A percentile compares a stretch with the other conserved stretches of the same genome.
Evolutionary conservation across 2,113 vertebrate species (phyloP).

Genomic region (Menura novaehollandiae): DNA sequence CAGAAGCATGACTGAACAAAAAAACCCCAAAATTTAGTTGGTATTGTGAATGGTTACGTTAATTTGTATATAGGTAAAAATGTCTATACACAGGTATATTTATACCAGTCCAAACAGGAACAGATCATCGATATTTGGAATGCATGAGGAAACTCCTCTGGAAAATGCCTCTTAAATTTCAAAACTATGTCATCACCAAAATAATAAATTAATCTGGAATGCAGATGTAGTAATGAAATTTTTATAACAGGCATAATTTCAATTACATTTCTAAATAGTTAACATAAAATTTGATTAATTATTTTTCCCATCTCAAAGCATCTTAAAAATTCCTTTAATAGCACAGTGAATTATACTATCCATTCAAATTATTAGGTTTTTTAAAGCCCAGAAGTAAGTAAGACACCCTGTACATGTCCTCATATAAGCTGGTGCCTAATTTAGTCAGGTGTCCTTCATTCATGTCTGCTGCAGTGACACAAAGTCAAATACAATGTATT

Average conservation of each 20-base stretch:
- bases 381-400: background rate
- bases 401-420: background rate
- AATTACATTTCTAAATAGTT: background rate
- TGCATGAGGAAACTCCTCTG: background rate
- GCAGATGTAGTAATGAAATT: background rate
- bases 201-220: background rate
- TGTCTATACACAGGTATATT: background rate
- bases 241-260: background rate
- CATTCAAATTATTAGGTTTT: background rate
- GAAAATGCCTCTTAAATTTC: background rate
- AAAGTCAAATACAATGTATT: background rate
- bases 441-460: background rate
- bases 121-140: background rate
- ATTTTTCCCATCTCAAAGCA: background rate
- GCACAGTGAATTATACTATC: background rate
- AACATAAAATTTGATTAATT: background rate
- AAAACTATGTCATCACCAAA: background rate
- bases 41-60: background rate
- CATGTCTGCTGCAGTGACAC: background rate
- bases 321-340: background rate
- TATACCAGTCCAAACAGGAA: background rate
- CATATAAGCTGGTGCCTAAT: background rate
- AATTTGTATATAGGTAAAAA: background rate
- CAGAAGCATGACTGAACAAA: background rate
- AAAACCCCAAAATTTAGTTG: rapidly evolving